Conservation (phyloP, 2,113 vertebrate genomes). For the Capreolus pygargus region DNA sequence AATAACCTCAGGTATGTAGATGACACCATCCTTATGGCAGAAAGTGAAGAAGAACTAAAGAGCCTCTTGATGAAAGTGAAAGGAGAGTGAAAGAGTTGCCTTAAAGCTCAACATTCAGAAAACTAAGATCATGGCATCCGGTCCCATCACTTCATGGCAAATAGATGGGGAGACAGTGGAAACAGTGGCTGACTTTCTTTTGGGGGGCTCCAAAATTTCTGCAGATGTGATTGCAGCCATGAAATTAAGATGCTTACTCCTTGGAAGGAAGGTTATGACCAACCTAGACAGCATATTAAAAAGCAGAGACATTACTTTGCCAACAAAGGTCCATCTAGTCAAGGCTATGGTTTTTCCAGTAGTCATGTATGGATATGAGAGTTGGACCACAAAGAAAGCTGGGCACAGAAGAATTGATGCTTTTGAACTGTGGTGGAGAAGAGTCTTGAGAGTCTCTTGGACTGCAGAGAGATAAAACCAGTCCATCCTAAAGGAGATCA, state of each 20-base stretch:
- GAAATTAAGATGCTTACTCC: background rate
- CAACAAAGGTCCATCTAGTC: background rate
- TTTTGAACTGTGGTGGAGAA: background rate
- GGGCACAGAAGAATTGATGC: background rate
- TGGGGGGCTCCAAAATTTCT: background rate
- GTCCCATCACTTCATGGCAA: background rate
- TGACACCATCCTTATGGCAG: background rate
- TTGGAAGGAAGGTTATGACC: background rate
- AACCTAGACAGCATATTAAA: background rate
- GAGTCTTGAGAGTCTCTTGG: background rate
- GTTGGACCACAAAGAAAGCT: background rate
- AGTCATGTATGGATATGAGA: background rate
- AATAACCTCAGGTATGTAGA: background rate
- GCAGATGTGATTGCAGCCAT: background rate
- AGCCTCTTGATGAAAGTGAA: background rate
- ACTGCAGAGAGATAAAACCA: background rate
- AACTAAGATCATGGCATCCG: accelerated
- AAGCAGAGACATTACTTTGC: background rate
- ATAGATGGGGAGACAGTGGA: background rate
- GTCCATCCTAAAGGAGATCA: background rate
- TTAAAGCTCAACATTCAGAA: background rate
- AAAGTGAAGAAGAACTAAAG: background rate
- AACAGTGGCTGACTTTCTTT: background rate
- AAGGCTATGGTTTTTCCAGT: background rate
- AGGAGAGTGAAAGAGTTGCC: background rate